phyloP scores from a whole-genome alignment of 2,888 invertebrate genomes.

The Conchocele bisecta region DNA sequence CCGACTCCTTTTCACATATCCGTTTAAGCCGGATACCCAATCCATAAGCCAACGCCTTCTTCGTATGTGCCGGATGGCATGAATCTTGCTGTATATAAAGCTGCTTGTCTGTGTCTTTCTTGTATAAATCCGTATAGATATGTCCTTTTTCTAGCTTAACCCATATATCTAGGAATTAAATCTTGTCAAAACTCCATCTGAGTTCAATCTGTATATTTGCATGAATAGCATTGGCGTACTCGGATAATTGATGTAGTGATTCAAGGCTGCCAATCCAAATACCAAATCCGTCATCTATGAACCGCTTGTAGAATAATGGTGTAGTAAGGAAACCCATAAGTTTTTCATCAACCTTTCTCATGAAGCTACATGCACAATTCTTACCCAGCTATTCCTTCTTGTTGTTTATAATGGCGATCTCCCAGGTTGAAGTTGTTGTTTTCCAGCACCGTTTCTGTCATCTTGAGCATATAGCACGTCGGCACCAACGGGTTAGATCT shows the following conservation, averaged over 20 bases:
- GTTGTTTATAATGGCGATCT: constrained; percentile 16
- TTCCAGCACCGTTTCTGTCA: constrained; percentile 28
- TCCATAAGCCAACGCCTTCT: no score
- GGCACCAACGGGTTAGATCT: constrained; percentile 15
- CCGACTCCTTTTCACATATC: no score
- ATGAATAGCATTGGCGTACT: background rate
- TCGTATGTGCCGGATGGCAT: constrained; percentile 18
- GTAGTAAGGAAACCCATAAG: no score
- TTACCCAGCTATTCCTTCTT: constrained; percentile 25
- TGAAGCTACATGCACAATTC: constrained; percentile 23
- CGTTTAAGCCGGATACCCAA: no score
- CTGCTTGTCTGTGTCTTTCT: constrained; percentile 3
- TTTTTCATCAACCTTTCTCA: constrained; percentile 31
- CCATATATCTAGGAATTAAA: constrained; percentile 5
- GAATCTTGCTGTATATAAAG: background rate
- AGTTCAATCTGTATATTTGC: constrained; percentile 1
- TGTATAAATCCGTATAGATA: background rate
- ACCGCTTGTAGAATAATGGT: constrained; percentile 8
- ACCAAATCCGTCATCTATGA: constrained; percentile 22
- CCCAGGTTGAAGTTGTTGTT: constrained; percentile 21
- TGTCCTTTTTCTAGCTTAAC: constrained; percentile 6
- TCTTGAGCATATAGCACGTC: background rate
- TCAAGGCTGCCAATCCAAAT: constrained; percentile 7
- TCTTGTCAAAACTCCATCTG: background rate
- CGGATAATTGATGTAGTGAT: background rate